Base-by-base conservation (phyloP, 2,113 vertebrate genomes). In the Cephalopterus ornatus region DNA sequence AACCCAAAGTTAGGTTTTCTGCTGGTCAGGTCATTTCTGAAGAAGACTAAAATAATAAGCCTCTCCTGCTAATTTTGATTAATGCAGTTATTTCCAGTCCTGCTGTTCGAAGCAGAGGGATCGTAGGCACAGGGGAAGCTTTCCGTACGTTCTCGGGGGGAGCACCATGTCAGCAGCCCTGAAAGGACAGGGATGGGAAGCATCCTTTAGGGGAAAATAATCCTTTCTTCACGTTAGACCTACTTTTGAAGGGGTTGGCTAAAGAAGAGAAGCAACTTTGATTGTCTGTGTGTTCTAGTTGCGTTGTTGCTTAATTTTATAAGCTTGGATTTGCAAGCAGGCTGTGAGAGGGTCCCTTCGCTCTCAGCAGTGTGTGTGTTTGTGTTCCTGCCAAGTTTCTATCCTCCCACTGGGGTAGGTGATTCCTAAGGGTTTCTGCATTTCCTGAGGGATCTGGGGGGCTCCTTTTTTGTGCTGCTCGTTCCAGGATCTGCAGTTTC, bases 271-370 rank as follows among this genome's bases (percentile, higher is more conserved):
- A 71, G 59, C 21, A 42, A 8, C 52, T 94, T 80, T 7, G 30
- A 14, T 37, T 28, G 28, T 47, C 59, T 35, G 17, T 1, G 9
- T 1, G 0, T 72, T 82, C 15, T 33, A 4, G 24, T n/a, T 33
- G 33, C 0, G 1, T 20, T 37, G 35, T 12, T 63, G 67, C 27
- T 39, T 56, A 7, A 12, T 62, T 37, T 67, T 8, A 0, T 55
- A 1, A 1, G 0, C 0, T 3, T 11, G 13, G 12, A 2, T 70
- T 14, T 3, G 0, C 30, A 1, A 16, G 8, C 18, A 12, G 71
- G 39, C 7, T 1, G 6, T 5, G 35, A 18, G n/a, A 8, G 14
- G 27, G 30, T 67, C 44, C 47, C 7, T 3, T 13, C 37, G 23
- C 42, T 47, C 27, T 46, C 52, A 37, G 81, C 30, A 44, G 30